A percentile compares a stretch with the other conserved stretches of the same genome.
phyloP scores from a whole-genome alignment of 2,888 invertebrate species.

The Acronicta psi region DNA sequence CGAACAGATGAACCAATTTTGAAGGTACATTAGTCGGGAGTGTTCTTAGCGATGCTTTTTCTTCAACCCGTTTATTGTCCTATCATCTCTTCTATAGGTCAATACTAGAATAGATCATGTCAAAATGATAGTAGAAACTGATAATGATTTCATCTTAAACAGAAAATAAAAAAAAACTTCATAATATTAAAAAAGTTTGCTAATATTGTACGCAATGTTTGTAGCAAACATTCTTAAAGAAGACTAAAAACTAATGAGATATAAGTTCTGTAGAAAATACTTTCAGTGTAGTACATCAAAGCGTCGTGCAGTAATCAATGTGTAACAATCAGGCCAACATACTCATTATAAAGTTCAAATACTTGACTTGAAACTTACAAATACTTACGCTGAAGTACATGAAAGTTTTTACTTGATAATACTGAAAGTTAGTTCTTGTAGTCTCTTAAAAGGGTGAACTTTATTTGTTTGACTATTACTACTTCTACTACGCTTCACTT shows the following conservation, averaged over 20 bases:
- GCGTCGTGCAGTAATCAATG: constrained; percentile 13
- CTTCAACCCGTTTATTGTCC: too few relatives aligned
- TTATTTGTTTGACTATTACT: too few relatives aligned
- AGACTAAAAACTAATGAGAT: background rate
- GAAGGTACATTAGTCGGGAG: too few relatives aligned
- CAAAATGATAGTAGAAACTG: too few relatives aligned
- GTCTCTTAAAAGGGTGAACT: background rate
- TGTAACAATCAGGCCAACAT: constrained; percentile 21
- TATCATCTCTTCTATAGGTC: too few relatives aligned
- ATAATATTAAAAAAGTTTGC: too few relatives aligned
- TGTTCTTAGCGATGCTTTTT: too few relatives aligned
- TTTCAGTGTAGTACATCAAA: constrained; percentile 29
- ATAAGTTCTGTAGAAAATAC: constrained; percentile 8
- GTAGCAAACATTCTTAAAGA: background rate
- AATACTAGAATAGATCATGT: too few relatives aligned
- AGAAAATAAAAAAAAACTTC: too few relatives aligned
- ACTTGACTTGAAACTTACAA: constrained; percentile 18
- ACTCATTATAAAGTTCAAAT: constrained; percentile 15
- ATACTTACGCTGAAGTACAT: constrained; percentile 18
- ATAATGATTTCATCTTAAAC: too few relatives aligned
- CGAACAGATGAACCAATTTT: too few relatives aligned
- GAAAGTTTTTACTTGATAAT: constrained; percentile 17
- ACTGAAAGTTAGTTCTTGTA: constrained; percentile 33
- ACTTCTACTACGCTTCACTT: too few relatives aligned
- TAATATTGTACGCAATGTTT: background rate